Conservation (phyloP, 92 coral and sea anemone species). For the Bergia puertoricense region DNA sequence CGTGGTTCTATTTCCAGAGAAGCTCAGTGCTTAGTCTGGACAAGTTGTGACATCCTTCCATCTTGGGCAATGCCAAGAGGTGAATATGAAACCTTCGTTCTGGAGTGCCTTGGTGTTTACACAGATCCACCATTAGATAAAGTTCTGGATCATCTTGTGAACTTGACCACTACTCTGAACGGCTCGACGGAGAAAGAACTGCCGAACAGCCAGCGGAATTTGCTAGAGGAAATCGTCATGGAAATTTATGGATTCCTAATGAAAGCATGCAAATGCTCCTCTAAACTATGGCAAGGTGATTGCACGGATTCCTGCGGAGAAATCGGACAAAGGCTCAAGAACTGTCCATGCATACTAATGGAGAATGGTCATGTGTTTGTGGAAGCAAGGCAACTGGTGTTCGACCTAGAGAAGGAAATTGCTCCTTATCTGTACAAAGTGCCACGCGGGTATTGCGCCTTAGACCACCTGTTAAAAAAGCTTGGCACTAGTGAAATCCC, state of each 20-base stretch:
- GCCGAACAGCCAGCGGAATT: slow-evolving; percentile 40
- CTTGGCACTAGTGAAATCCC: slow-evolving; percentile 49
- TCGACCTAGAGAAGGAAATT: not conserved
- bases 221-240: slow-evolving; percentile 48
- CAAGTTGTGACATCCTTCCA: slow-evolving; percentile 50
- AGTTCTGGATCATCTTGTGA: slow-evolving; percentile 59
- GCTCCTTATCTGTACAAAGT: slow-evolving; percentile 50
- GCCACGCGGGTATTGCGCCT: slow-evolving; percentile 41
- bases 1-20: slow-evolving; percentile 36
- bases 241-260: slow-evolving; percentile 61
- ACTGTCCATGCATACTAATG: slow-evolving; percentile 9
- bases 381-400: slow-evolving; percentile 45
- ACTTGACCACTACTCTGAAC: slow-evolving; percentile 40
- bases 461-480: slow-evolving; percentile 41
- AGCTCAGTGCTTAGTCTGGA: slow-evolving; percentile 40
- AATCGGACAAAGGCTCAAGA: slow-evolving; percentile 11
- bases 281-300: slow-evolving; percentile 3
- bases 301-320: slow-evolving; percentile 30
- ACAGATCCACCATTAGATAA: slow-evolving; percentile 40
- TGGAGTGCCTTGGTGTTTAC: slow-evolving; percentile 5
- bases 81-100: not conserved
- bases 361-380: slow-evolving; percentile 47
- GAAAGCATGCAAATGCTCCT: slow-evolving; percentile 12
- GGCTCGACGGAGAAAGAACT: slow-evolving; percentile 52
- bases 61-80: slow-evolving; percentile 16